Conservation (phyloP, 2,113 vertebrate genomes). For the Grammomys dolichurus region DNA sequence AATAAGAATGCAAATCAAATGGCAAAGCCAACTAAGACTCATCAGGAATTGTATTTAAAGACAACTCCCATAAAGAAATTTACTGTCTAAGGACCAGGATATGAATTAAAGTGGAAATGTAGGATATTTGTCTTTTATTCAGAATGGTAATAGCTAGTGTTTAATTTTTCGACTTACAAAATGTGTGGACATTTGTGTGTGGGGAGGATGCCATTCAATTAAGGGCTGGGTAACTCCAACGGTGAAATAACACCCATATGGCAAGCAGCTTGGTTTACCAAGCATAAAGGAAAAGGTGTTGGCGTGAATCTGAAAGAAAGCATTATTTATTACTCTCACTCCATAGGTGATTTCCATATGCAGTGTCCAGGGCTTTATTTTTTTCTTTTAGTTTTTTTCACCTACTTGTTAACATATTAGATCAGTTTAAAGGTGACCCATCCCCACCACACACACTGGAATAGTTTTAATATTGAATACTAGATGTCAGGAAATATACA, state of each 20-base stretch:
- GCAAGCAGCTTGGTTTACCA: conserved; percentile 82
- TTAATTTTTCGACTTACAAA: conserved; percentile 78
- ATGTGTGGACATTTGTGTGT: conserved; percentile 85
- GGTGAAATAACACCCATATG: conserved; percentile 86
- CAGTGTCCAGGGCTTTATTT: conserved; percentile 48
- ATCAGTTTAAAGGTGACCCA: background rate
- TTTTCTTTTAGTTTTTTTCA: background rate
- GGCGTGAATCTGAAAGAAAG: conserved; percentile 71
- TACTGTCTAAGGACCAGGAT: background rate
- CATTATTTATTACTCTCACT: conserved; percentile 72
- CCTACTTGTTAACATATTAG: background rate
- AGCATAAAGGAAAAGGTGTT: conserved; percentile 82
- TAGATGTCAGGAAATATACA: background rate
- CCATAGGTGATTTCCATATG: conserved; percentile 65
- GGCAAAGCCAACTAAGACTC: background rate
- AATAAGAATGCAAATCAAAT: conserved; percentile 3
- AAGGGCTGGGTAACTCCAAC: conserved; percentile 77
- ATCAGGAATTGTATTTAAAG: background rate
- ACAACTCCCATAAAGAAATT: background rate
- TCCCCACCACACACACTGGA: background rate
- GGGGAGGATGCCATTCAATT: conserved; percentile 78
- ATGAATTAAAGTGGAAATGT: conserved; percentile 65
- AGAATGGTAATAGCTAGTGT: conserved; percentile 68
- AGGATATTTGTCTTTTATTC: conserved; percentile 69
- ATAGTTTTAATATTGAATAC: background rate